Evolutionary conservation across 2,797 vertebrate genomes (phyloP).

Genomic region (Parambassis ranga): DNA sequence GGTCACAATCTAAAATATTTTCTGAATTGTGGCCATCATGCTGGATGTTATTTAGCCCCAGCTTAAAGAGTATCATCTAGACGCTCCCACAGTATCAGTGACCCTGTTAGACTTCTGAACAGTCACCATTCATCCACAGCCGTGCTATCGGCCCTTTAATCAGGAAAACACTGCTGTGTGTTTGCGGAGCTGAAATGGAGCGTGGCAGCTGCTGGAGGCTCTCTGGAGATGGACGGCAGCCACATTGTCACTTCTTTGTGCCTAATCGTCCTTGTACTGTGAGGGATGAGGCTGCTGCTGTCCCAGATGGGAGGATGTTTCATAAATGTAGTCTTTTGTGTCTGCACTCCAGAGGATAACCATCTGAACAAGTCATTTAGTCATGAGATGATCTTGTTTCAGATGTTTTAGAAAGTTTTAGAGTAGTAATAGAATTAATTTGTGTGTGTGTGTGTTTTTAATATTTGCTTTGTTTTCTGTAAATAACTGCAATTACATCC

Average conservation of each 20-base stretch:
- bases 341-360: background rate
- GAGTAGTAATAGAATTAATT: too few species aligned
- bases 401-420: too few species aligned
- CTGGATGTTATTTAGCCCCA: background rate
- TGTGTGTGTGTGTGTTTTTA: too few species aligned
- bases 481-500: too few species aligned
- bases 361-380: background rate
- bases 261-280: background rate
- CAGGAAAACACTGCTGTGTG: constrained; percentile 59
- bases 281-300: background rate
- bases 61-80: background rate
- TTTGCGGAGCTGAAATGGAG: constrained; percentile 72
- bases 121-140: constrained; percentile 32
- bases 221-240: constrained; percentile 35
- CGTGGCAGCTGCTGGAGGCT: constrained; percentile 53
- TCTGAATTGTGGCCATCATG: constrained; percentile 2
- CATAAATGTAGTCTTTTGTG: background rate
- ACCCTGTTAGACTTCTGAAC: constrained; percentile 34
- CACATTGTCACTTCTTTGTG: constrained; percentile 40
- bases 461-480: too few species aligned
- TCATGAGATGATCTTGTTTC: background rate
- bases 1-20: too few species aligned
- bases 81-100: constrained; percentile 19
- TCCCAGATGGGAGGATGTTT: background rate
- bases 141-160: constrained; percentile 68